These are phyloP conservation scores for Threskiornis aethiopicus DNA, from an alignment of 2,797 vertebrate genomes.

Conservation along the genomic window DNA sequence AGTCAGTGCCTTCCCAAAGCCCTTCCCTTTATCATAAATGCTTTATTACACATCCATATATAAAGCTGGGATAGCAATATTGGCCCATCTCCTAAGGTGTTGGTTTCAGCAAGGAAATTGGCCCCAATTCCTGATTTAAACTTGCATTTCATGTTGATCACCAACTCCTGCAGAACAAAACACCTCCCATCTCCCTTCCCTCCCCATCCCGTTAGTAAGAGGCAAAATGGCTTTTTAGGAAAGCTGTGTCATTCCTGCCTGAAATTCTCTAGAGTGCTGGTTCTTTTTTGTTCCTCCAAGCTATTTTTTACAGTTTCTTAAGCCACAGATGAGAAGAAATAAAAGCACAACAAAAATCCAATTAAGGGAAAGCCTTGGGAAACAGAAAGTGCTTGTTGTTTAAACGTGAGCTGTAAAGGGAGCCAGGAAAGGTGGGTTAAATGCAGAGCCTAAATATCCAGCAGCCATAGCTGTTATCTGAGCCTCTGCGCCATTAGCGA, in stretches of 20 bases:
- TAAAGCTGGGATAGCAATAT: background rate
- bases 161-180: background rate
- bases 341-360: background rate
- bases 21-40: background rate
- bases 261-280: background rate
- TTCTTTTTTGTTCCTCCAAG: slow-evolving; percentile 6
- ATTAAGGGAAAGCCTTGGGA: slow-evolving; percentile 44
- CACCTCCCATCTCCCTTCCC: background rate
- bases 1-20: background rate
- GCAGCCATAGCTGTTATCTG: slow-evolving; percentile 20
- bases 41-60: background rate
- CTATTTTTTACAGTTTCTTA: slow-evolving; percentile 9
- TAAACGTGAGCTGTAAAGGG: background rate
- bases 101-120: background rate
- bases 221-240: background rate
- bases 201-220: background rate
- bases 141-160: background rate
- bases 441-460: slow-evolving; percentile 23
- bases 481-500: background rate
- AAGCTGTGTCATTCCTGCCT: background rate
- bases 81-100: background rate
- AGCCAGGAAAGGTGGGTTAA: slow-evolving; percentile 22
- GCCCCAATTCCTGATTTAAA: background rate
- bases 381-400: slow-evolving; percentile 43
- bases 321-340: background rate